These are phyloP conservation scores for Yponomeuta malinellus DNA, from an alignment of 2,888 invertebrate genomes.

Conservation along the genomic window DNA sequence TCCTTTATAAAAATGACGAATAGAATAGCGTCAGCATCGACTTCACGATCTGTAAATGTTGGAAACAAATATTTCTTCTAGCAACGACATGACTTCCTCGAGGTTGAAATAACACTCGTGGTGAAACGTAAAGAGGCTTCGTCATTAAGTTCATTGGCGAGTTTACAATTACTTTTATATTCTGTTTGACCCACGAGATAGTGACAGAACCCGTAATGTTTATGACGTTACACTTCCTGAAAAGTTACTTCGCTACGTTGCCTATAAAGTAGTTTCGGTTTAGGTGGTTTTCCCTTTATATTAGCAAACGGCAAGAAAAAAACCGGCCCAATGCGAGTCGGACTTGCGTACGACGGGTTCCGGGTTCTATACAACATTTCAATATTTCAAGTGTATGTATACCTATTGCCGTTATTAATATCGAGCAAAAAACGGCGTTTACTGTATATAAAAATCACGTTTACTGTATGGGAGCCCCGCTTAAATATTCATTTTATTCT, in stretches of 20 bases:
- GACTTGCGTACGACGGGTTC: no score
- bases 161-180: neutral
- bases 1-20: neutral
- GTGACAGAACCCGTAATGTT: neutral
- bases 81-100: neutral
- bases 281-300: no score
- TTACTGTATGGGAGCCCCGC: no score
- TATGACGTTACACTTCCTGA: neutral
- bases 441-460: no score
- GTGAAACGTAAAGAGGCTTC: neutral
- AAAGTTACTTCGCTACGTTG: neutral
- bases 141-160: neutral
- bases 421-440: no score
- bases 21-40: neutral
- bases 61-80: neutral
- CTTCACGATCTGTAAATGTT: neutral
- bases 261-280: no score
- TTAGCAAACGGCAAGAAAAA: no score
- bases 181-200: neutral
- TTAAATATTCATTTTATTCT: no score
- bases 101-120: neutral
- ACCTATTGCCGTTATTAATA: no score
- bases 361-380: no score
- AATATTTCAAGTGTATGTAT: no score
- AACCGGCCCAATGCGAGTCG: no score